phyloP scores from a whole-genome alignment of 1,140 invertebrate species.

The Hormaphis cornu region DNA sequence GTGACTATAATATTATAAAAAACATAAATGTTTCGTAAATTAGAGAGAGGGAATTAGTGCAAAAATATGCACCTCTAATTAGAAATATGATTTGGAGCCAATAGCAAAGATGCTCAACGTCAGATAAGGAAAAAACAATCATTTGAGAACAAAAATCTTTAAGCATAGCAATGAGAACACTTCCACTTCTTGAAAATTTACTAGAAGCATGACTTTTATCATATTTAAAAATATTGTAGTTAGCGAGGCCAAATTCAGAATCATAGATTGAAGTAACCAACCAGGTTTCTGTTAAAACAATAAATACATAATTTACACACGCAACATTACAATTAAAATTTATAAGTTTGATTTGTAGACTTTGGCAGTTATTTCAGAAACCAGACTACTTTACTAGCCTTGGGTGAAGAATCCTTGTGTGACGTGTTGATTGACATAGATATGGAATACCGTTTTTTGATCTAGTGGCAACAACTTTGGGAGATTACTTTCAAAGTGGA shows the following conservation, averaged over 20 bases:
- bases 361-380: background rate
- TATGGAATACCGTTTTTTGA: background rate
- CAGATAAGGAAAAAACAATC: background rate
- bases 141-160: background rate
- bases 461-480: background rate
- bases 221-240: background rate
- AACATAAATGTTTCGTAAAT: background rate
- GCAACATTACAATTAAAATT: background rate
- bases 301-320: background rate
- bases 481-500: background rate
- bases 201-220: background rate
- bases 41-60: background rate
- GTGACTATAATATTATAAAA: too few species aligned
- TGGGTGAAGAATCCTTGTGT: background rate
- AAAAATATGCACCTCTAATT: background rate
- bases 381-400: background rate
- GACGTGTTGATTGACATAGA: background rate
- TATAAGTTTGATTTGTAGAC: background rate
- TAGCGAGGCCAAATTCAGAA: background rate
- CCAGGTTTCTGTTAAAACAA: background rate
- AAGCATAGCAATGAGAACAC: background rate
- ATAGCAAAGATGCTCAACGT: background rate
- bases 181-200: background rate
- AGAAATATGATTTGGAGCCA: background rate
- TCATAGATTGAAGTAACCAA: background rate